These are phyloP conservation scores for Lottia scabra DNA, from an alignment of 2,888 invertebrate species.

Conservation along the genomic window DNA sequence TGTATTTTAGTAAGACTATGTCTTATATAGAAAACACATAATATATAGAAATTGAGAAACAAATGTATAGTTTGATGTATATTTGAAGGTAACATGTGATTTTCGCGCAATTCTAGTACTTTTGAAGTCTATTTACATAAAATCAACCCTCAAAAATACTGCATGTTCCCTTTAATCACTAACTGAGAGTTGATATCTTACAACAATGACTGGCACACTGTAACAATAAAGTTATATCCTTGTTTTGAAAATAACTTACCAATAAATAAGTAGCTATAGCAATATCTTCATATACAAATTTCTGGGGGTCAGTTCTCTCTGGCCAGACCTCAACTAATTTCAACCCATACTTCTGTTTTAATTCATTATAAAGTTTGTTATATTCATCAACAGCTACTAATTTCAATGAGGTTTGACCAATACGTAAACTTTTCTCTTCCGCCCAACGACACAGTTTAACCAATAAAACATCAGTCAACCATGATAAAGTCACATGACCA, in stretches of 20 bases:
- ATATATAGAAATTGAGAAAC: no score
- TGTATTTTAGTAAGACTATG: no score
- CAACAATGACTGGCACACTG: no score
- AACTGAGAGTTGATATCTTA: no score
- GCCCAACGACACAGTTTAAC: constrained; percentile 63
- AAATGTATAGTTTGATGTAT: no score
- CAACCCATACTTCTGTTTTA: constrained; percentile 84
- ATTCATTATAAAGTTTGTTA: constrained; percentile 77
- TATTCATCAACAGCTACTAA: constrained; percentile 80
- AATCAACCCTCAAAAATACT: no score
- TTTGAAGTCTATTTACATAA: no score
- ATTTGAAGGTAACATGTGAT: no score
- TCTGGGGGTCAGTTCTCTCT: constrained; percentile 91
- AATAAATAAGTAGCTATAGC: constrained; percentile 77
- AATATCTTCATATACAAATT: constrained; percentile 96
- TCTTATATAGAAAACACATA: no score
- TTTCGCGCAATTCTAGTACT: no score
- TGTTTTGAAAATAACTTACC: constrained; percentile 34
- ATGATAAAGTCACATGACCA: constrained; percentile 39
- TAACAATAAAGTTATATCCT: no score
- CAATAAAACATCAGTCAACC: constrained; percentile 57
- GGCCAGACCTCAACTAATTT: constrained; percentile 85
- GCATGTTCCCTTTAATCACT: no score
- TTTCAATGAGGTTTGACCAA: constrained; percentile 73
- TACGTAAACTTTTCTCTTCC: constrained; percentile 50